Evolutionary conservation across 2,888 invertebrate species (phyloP).

Genomic region (Omphaloscelis lunosa): DNA sequence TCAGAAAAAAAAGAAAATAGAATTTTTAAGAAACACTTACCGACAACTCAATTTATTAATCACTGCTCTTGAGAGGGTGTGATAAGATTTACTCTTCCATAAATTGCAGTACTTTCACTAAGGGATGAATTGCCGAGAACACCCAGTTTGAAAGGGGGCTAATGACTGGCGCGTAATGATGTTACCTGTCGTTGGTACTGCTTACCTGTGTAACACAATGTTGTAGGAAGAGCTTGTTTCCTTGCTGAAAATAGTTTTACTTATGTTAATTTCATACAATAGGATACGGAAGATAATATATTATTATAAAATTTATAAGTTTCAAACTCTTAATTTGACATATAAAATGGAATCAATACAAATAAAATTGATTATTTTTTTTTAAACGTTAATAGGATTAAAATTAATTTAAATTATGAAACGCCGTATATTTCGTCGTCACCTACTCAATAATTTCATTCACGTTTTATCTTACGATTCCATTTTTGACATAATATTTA

Average conservation of each 20-base stretch:
- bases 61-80: neutral
- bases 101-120: constrained; percentile 34
- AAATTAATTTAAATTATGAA: too few relatives aligned
- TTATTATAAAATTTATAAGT: neutral
- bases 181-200: constrained; percentile 4
- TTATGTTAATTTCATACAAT: too few relatives aligned
- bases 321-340: neutral
- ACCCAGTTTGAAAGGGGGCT: constrained; percentile 4
- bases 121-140: neutral
- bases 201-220: constrained; percentile 6
- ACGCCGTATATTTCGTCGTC: too few relatives aligned
- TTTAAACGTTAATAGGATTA: too few relatives aligned
- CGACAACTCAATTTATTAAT: constrained; percentile 11
- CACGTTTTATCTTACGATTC: too few relatives aligned
- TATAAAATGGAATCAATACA: neutral
- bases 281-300: neutral
- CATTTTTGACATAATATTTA: too few relatives aligned
- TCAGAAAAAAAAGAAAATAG: neutral
- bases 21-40: neutral
- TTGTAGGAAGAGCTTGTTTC: neutral
- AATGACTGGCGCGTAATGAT: constrained; percentile 21
- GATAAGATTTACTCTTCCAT: constrained; percentile 15
- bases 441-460: too few relatives aligned
- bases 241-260: neutral
- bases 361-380: too few relatives aligned